These are phyloP conservation scores for Sylvietta virens DNA, from an alignment of 2,113 vertebrate genomes.

Conservation along the genomic window DNA sequence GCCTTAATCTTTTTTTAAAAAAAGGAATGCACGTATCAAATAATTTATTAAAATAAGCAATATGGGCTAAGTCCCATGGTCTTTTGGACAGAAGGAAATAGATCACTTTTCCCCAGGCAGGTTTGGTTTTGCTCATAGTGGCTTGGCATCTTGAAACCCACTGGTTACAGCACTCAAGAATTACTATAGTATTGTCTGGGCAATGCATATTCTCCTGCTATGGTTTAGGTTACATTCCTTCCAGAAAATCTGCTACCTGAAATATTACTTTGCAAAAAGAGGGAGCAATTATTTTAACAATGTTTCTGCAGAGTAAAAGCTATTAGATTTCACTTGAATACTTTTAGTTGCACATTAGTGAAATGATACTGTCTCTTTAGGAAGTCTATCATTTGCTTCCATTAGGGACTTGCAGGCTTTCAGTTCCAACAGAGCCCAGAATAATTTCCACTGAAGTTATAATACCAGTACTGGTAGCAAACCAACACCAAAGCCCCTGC, in stretches of 20 bases:
- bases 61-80: not conserved
- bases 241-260: not conserved
- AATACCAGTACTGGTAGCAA: not conserved
- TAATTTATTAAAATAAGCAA: not conserved
- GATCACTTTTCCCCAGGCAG: not conserved
- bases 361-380: constrained; percentile 36
- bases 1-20: not conserved
- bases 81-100: constrained; percentile 8
- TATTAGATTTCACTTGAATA: constrained; percentile 61
- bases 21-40: not conserved
- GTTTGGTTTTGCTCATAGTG: not conserved
- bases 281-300: constrained; percentile 64
- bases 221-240: constrained; percentile 26
- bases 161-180: not conserved
- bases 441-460: not conserved
- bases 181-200: not conserved
- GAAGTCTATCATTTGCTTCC: constrained; percentile 57
- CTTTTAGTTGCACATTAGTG: constrained; percentile 53
- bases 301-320: constrained; percentile 36
- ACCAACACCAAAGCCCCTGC: not conserved
- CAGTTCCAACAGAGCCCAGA: not conserved
- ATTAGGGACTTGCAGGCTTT: constrained; percentile 13
- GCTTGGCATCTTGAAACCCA: not conserved
- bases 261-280: constrained; percentile 37
- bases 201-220: not conserved